Evolutionary conservation across 2,888 invertebrate species (phyloP), one percentile per base, ranked within the genome.

Genomic region (Glyphotaelius pellucidus): DNA sequence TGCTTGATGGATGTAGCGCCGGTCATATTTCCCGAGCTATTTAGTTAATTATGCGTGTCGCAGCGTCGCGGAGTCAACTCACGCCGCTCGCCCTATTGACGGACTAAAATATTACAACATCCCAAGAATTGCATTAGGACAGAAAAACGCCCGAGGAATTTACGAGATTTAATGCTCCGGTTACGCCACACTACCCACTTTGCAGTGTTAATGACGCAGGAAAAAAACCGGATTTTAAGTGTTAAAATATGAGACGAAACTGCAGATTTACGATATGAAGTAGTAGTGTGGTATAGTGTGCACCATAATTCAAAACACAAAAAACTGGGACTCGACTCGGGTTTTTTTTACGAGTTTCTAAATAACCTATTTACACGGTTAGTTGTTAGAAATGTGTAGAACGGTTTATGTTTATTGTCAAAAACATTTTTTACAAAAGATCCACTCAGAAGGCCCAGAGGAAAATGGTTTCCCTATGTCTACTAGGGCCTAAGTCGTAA

Each of bases 111-210:
- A 91, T 91, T 32, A 81, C 79, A 5, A 42, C 87, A 79, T 83
- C 84, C 47, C 35, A 31, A 91, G 86, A 91, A 87, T 87, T 87
- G 80, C 90, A 84, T 83, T 52, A 83, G 90, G 30, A 31, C 32
- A 90, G 83, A 83, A 80, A 80, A 42, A 67, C 52, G 35, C 30
- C 42, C n/a, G 88, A 81, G 91, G 92, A 92, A 92, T 92, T 91
- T 88, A 91, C 88, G 90, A 84, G 92, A 92, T 92, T 92, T 92
- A 83, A 92, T 90, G 92, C 91, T 83, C 87, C 90, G 92, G 91
- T 92, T 92, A 83, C 91, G 92, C 91, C 90, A 90, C 87, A 35
- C 38, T 67, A 84, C 90, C 91, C 90, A 90, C 90, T 81, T 80
- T 87, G 90, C 91, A 89, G 88, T 87, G 88, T 90, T 91, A 92